These are phyloP conservation scores for Hydriomena furcata DNA, from an alignment of 2,888 invertebrate species.

Conservation along the genomic window DNA sequence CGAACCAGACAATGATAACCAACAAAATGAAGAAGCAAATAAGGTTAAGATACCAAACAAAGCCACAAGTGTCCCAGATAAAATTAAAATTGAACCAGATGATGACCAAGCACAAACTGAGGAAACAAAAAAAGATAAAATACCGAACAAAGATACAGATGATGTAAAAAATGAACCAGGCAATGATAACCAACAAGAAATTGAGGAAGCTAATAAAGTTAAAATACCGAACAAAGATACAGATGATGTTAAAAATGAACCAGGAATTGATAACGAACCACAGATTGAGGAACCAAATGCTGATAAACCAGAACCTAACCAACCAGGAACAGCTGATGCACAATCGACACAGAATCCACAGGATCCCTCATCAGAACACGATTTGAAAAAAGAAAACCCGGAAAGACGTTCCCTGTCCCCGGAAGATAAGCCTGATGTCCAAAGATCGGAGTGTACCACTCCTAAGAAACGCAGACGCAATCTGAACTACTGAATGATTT, in stretches of 20 bases:
- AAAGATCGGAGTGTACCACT: constrained; percentile 2
- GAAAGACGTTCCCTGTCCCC: constrained; percentile 9
- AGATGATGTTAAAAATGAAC: not conserved
- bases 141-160: too few species aligned
- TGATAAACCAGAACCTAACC: not conserved
- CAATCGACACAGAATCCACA: too few species aligned
- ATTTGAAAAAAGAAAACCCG: not conserved
- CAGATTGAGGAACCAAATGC: too few species aligned
- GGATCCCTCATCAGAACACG: constrained; percentile 1
- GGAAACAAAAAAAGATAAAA: too few species aligned
- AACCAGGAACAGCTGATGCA: not conserved
- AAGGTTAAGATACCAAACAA: too few species aligned
- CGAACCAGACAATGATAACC: too few species aligned
- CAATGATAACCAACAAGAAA: not conserved
- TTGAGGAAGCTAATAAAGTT: too few species aligned
- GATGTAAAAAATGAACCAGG: not conserved
- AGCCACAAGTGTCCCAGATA: not conserved
- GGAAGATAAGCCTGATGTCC: not conserved
- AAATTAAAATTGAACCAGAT: not conserved
- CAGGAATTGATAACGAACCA: too few species aligned
- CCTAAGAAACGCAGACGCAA: constrained; percentile 35
- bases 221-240: not conserved
- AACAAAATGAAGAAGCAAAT: too few species aligned
- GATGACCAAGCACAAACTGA: not conserved
- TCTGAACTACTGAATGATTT: constrained; percentile 37